phyloP scores from a whole-genome alignment of 2,797 vertebrate species.

The Gymnothorax reevesii region DNA sequence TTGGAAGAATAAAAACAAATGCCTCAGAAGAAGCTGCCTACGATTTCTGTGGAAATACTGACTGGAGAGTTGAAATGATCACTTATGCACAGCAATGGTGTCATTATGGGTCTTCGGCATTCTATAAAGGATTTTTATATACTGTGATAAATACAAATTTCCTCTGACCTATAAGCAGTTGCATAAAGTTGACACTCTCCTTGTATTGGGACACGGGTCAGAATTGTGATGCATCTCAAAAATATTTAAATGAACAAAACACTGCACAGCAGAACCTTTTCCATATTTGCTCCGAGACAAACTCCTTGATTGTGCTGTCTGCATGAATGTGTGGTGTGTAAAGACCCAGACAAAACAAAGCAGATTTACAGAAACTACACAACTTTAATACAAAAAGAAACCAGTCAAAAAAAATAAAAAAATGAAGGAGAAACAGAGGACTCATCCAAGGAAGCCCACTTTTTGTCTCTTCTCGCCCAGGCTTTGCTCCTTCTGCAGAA shows the following conservation, averaged over 20 bases:
- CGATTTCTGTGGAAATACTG: not conserved
- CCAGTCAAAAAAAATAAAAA: slow-evolving; percentile 30
- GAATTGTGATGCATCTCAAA: not conserved
- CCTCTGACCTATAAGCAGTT: not conserved
- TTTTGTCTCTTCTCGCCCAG: slow-evolving; percentile 79
- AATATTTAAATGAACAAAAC: not conserved
- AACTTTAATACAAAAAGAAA: slow-evolving; percentile 62
- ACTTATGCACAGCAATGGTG: not conserved
- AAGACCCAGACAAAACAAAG: not conserved
- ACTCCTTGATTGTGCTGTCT: not conserved
- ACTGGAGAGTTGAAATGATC: not conserved
- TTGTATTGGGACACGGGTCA: not conserved
- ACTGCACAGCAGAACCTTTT: not conserved
- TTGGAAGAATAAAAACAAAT: not conserved
- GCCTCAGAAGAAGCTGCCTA: not conserved
- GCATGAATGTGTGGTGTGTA: not conserved
- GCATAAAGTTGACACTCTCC: not conserved
- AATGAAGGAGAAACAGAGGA: not conserved
- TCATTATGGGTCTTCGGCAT: slow-evolving; percentile 1
- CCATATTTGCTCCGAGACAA: not conserved
- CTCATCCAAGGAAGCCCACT: slow-evolving; percentile 78
- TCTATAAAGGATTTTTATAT: not conserved
- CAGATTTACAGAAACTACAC: slow-evolving; percentile 31
- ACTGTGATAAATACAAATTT: not conserved
- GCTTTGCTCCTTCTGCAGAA: slow-evolving; percentile 84